Percentiles rank a stretch among this genome's conserved stretches.
Conservation (phyloP, 2,797 vertebrate species). For the Poeciliopsis turneri region DNA sequence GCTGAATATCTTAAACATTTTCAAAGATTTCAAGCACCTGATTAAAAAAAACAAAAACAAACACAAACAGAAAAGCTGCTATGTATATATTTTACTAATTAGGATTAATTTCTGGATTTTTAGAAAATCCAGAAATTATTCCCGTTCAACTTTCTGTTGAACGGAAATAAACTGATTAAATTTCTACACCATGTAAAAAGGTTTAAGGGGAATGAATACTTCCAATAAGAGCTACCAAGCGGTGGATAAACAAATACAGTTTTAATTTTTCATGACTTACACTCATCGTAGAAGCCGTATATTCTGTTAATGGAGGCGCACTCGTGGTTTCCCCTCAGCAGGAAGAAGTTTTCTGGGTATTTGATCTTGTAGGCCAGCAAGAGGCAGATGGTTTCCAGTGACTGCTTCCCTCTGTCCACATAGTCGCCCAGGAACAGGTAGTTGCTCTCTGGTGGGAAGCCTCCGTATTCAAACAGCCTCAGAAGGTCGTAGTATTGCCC, state of each 20-base stretch:
- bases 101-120: not conserved
- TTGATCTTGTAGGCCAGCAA: slow-evolving; percentile 87
- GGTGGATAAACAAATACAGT: not conserved
- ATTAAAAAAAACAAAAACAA: too few relatives aligned
- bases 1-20: too few relatives aligned
- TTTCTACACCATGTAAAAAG: not conserved
- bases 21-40: too few relatives aligned
- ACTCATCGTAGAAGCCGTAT: slow-evolving; percentile 88
- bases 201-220: too few relatives aligned
- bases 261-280: slow-evolving; percentile 69
- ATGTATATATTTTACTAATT: not conserved
- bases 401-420: slow-evolving; percentile 87
- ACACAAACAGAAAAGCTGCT: not conserved
- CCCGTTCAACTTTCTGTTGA: not conserved
- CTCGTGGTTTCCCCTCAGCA: slow-evolving; percentile 86
- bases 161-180: not conserved
- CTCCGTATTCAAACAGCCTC: slow-evolving; percentile 86
- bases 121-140: not conserved
- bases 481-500: slow-evolving; percentile 87
- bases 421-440: slow-evolving; percentile 87
- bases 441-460: slow-evolving; percentile 87
- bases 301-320: slow-evolving; percentile 88
- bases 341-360: slow-evolving; percentile 88
- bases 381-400: slow-evolving; percentile 86
- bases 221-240: not conserved